Evolutionary conservation across 2,797 vertebrate genomes (phyloP), one percentile per base, ranked within the genome.

Genomic region (Scarus forsteni): DNA sequence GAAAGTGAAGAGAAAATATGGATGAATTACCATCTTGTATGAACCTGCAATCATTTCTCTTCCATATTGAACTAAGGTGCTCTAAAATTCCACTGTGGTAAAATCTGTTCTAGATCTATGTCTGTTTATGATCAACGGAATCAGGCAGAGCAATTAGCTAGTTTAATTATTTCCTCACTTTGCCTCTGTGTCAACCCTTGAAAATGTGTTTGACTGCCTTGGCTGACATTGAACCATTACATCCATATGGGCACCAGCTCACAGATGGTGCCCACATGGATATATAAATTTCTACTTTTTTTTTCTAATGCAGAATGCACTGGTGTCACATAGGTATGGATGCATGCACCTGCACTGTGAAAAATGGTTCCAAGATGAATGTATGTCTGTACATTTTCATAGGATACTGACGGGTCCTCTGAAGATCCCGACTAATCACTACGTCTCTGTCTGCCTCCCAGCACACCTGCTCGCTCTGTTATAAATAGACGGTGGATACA

Each of bases 401-500:
- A 19, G 50, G 65, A 46, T 43, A 59, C 34, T 60, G 53, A 12
- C 49, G 35, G 56, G n/a, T 50, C 13, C 54, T 12, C 13, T 65
- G 18, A 40, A 0, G 40, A 45, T 84, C 51, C 64, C 66, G 66
- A 49, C 77, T 75, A 80, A 77, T 85, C 79, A 78, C 77, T 81
- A 81, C 75, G 46, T 46, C 60, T 80, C 58, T 70, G 62, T 27
- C 27, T 27, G 27, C 71, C 68, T 57, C 69, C 67, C 19, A 7
- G 49, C 67, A 79, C 85, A 91, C 83, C 72, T 85, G 70, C 80
- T 74, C 57, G 73, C 43, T 76, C 65, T 65, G 82, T 77, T 87
- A 89, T 86, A 88, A 84, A 86, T 88, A 90, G 88, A 86, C 8
- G 8, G 51, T 34, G 62, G 66, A 85, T 80, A 52, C 71, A 60